phyloP scores from a whole-genome alignment of 2,797 vertebrate genomes.

The Aldrovandia affinis region DNA sequence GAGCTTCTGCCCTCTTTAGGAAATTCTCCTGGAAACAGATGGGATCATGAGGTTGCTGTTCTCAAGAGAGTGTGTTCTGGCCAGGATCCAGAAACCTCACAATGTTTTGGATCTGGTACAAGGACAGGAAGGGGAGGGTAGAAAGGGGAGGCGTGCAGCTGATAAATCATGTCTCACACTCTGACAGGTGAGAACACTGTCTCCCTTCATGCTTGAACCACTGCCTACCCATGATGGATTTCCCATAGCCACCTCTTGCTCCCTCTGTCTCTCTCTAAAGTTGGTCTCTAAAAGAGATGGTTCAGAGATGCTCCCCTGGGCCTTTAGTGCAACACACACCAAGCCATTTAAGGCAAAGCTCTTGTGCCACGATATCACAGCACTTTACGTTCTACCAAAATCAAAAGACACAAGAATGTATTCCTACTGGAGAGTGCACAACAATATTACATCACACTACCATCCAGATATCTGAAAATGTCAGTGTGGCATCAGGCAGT shows the following conservation, averaged over 20 bases:
- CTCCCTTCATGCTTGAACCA: not conserved
- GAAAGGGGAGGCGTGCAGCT: not conserved
- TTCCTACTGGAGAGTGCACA: not conserved
- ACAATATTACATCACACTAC: not conserved
- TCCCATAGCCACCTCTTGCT: not conserved
- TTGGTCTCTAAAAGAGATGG: not conserved
- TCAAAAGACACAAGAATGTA: constrained; percentile 16
- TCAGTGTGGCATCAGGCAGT: no score
- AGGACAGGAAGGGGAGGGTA: not conserved
- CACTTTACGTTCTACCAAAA: constrained; percentile 20
- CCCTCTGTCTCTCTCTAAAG: not conserved
- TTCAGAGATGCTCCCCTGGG: constrained; percentile 6
- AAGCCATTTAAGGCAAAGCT: constrained; percentile 34
- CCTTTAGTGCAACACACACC: constrained; percentile 10
- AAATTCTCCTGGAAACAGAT: constrained; percentile 43
- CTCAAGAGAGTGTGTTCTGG: constrained; percentile 37
- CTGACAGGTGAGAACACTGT: not conserved
- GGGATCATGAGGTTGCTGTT: not conserved
- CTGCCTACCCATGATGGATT: not conserved
- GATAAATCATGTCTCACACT: not conserved
- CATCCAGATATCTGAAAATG: not conserved
- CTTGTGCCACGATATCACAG: constrained; percentile 17
- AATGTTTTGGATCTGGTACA: not conserved
- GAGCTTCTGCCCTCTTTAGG: constrained; percentile 57
- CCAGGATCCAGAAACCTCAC: constrained; percentile 47